Percentiles rank a stretch among this genome's conserved stretches.
phyloP scores from a whole-genome alignment of 2,888 invertebrate genomes.

The Saturnia pavonia region DNA sequence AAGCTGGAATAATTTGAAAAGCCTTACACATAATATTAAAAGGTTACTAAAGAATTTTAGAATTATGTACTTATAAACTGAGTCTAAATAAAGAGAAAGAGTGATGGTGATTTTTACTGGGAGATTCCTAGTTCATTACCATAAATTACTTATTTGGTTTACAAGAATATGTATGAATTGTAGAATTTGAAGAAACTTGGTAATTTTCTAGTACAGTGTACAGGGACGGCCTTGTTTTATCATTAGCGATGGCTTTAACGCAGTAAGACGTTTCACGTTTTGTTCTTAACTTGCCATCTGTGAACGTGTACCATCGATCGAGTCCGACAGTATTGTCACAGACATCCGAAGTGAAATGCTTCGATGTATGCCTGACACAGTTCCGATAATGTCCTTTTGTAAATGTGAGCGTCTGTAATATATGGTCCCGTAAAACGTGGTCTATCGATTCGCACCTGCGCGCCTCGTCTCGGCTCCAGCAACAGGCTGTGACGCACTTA shows the following conservation, averaged over 20 bases:
- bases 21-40: too few relatives aligned
- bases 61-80: too few relatives aligned
- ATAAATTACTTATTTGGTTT: too few relatives aligned
- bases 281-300: neutral
- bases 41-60: too few relatives aligned
- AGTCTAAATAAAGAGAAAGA: neutral
- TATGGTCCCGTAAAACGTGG: constrained; percentile 6
- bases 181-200: too few relatives aligned
- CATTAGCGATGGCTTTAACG: too few relatives aligned
- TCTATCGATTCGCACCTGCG: constrained; percentile 51
- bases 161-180: too few relatives aligned
- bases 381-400: neutral
- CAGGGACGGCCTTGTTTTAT: too few relatives aligned
- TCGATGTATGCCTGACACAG: constrained; percentile 7
- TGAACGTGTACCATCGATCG: neutral
- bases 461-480: constrained; percentile 44
- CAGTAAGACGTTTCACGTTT: too few relatives aligned
- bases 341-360: neutral
- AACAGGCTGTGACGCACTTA: constrained; percentile 39
- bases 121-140: too few relatives aligned
- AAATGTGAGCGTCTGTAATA: constrained; percentile 13
- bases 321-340: neutral
- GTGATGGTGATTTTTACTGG: too few relatives aligned
- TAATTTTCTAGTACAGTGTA: too few relatives aligned
- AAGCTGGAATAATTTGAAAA: neutral